Evolutionary conservation across 92 coral and sea anemone species (phyloP), one percentile per base, ranked within the genome.

Genomic region (Porites divaricata): DNA sequence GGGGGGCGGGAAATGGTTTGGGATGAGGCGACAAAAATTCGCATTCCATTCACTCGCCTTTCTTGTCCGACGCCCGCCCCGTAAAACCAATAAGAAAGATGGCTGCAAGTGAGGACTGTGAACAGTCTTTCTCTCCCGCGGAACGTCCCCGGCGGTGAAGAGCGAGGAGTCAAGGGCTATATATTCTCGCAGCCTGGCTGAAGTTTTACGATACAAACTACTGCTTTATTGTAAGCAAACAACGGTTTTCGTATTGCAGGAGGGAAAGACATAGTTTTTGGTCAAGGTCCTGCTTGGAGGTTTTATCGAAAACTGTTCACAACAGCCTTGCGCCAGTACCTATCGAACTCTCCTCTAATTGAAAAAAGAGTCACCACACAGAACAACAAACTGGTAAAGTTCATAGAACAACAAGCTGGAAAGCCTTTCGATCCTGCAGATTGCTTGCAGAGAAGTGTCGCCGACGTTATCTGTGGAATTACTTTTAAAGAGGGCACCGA

Each of bases 241-340:
- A 35, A 35, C 45, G 45, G 7, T 35, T 35, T 35, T 35, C 45
- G 45, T 35, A 53, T 2, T 45, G 6, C 70, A 66, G 70, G 70
- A 8, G 77, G 77, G n/a, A 72, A 72, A 22, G 77, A 72, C 26
- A 72, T 72, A 12, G 56, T 53, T 35, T 89, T 91, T 75, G 95
- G 95, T 8, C 53, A 84, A 13, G 87, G 92, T 21, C 92, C 95
- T 77, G 90, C 86, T 66, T 91, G 95, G 95, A 91, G 74, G 70
- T 53, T 72, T 9, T 90, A 91, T 77, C 66, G 95, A 13, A 88
- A 85, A 68, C 78, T 91, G 51, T 89, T 90, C 41, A 86, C 81
- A 56, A 75, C 89, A 76, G 95, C 92, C 9, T 54, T 91, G 76
- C 70, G 87, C 63, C 74, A 64, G 63, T 91, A 84, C 79, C 77